Base-by-base conservation (phyloP, 1,140 invertebrate species). In the Dendroctonus ponderosae region DNA sequence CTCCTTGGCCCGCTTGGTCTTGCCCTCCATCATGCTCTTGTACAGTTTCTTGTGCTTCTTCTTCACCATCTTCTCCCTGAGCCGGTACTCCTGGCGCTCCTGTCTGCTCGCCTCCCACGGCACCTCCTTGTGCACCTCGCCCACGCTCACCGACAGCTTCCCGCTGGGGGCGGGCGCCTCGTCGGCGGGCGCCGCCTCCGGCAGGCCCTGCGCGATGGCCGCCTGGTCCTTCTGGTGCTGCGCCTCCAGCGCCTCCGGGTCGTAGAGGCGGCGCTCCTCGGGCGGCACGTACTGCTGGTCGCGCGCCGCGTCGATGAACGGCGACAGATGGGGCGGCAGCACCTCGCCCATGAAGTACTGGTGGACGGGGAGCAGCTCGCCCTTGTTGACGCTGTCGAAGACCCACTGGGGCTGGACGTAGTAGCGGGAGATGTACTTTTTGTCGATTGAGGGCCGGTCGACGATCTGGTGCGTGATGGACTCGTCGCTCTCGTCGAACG, bases 341-440 rank as follows among this genome's bases (percentile, higher is more conserved):
- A 86, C 78, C 64, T 86, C 90, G 9, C 96, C 96, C 73, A 96
- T 90, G 71, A 99, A 90, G 80, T 99, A 99, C 74, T 94, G 90
- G 75, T 96, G 91, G 7, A 95, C 90, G 0, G 97, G 95, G 26
- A 98, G 79, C 26, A 98, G 77, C 67, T 87, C 83, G 52, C 90
- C 83, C 3, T 89, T 86, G 83, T 99, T 99, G 0, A 99, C 85
- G 75, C 88, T 91, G 83, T 99, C 98, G 82, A 97, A 99, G 1
- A 99, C 82, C 97, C 97, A 99, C 79, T 99, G 98, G 0, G 98
- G 98, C 80, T 99, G 98, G n/a, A 99, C 81, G 78, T 99, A 99
- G 79, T 95, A 94, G 76, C 94, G 87, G 0, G 92, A 94, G 9
- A 97, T 85, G 76, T 89, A 96, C 74, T 94, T 88, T 64, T 91